A percentile compares a stretch with the other conserved stretches of the same genome.
Evolutionary conservation across 2,797 vertebrate species (phyloP).

Genomic region (Podargus strigoides): DNA sequence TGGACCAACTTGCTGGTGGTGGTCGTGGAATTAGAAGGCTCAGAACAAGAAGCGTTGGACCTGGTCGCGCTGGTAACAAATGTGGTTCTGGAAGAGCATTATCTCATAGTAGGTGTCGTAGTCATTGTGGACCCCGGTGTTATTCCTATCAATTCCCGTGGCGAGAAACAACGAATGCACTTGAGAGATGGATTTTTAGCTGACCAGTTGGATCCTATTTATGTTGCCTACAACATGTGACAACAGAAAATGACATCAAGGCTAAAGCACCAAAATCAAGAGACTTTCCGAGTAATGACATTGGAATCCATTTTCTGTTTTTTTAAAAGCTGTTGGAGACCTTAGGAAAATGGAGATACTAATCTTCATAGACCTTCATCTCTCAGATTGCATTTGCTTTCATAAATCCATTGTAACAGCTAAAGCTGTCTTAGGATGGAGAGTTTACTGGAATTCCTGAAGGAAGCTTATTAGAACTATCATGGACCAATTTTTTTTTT

Average conservation of each 20-base stretch:
- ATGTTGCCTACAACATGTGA: conserved; percentile 98
- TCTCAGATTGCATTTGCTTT: background rate
- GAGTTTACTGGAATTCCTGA: conserved; percentile 29
- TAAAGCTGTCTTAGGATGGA: background rate
- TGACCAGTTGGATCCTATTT: conserved; percentile 95
- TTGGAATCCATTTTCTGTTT: background rate
- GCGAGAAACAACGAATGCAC: conserved; percentile 97
- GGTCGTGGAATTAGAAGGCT: conserved; percentile 92
- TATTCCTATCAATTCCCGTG: conserved; percentile 95
- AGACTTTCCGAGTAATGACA: background rate
- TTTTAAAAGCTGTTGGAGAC: conserved; percentile 21
- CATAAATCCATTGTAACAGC: background rate
- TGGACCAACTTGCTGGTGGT: conserved; percentile 98
- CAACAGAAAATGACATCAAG: background rate
- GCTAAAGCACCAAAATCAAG: conserved; percentile 63
- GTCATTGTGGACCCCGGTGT: conserved; percentile 95
- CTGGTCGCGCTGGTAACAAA: conserved; percentile 92
- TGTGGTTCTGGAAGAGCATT: conserved; percentile 93
- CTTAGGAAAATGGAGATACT: background rate
- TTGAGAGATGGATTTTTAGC: conserved; percentile 95
- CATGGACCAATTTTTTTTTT: conserved; percentile 46
- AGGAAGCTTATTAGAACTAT: background rate
- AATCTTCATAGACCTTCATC: background rate
- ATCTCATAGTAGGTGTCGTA: conserved; percentile 93
- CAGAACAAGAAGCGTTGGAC: conserved; percentile 92